Evolutionary conservation across 92 coral and sea anemone species (phyloP).

Genomic region (Nematostella vectensis): DNA sequence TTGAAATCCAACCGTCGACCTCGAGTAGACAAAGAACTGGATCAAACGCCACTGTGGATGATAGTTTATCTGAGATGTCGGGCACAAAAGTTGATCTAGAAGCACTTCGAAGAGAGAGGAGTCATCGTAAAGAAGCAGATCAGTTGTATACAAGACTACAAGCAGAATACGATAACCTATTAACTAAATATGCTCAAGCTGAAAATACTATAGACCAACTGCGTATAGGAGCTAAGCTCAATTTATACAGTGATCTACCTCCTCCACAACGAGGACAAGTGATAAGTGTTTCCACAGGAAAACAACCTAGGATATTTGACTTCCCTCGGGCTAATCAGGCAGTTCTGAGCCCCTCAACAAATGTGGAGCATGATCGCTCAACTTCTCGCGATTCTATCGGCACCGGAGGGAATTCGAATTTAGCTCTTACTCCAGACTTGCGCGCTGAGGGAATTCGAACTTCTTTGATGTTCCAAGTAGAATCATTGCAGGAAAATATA

Average conservation of each 20-base stretch:
- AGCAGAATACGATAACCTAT: conserved; percentile 81
- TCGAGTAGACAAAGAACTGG: conserved; percentile 37
- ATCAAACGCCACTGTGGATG: conserved; percentile 31
- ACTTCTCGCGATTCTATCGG: background rate
- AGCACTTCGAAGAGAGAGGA: conserved; percentile 25
- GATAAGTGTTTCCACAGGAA: conserved; percentile 42
- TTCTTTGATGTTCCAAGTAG: conserved; percentile 59
- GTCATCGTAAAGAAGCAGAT: conserved; percentile 43
- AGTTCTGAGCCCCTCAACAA: conserved; percentile 33
- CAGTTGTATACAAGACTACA: conserved; percentile 75
- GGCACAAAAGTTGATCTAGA: conserved; percentile 42
- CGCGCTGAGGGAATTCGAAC: conserved; percentile 58
- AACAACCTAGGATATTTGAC: conserved; percentile 56
- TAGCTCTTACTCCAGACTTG: conserved; percentile 43
- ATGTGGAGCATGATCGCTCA: conserved; percentile 2
- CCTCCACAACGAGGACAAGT: conserved; percentile 70
- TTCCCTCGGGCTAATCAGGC: conserved; percentile 74
- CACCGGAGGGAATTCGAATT: conserved; percentile 43
- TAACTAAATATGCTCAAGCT: conserved; percentile 87
- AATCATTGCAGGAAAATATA: conserved; percentile 69
- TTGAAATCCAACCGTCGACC: conserved; percentile 65
- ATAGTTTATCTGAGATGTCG: conserved; percentile 61
- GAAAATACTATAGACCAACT: conserved; percentile 97
- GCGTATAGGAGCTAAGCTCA: conserved; percentile 86
- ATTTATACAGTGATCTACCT: conserved; percentile 88